Conservation (phyloP, 2,888 invertebrate genomes). For the Dilophus febrilis region DNA sequence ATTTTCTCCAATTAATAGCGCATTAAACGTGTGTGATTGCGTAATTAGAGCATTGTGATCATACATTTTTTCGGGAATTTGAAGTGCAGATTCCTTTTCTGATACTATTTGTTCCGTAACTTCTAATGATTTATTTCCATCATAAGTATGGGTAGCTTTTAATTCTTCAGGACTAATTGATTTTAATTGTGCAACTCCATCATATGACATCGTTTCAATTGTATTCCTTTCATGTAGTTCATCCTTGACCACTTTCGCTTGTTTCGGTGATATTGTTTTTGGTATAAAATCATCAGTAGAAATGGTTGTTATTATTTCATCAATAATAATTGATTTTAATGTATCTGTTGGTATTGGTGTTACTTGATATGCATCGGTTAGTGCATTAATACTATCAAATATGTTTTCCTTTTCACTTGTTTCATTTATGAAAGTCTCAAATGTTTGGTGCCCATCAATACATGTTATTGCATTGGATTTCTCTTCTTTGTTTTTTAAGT, state of each 20-base stretch:
- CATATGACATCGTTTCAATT: slow-evolving; percentile 25
- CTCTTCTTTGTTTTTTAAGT: slow-evolving; percentile 29
- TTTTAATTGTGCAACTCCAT: slow-evolving; percentile 15
- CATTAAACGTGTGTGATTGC: slow-evolving; percentile 13
- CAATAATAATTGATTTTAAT: slow-evolving; percentile 29
- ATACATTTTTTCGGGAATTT: slow-evolving; percentile 25
- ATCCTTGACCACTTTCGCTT: slow-evolving; percentile 21
- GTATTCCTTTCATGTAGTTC: slow-evolving; percentile 24
- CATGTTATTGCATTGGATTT: slow-evolving; percentile 36
- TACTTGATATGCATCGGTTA: slow-evolving; percentile 24
- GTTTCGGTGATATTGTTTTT: slow-evolving; percentile 14
- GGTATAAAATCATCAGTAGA: slow-evolving; percentile 28
- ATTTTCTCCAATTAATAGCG: slow-evolving; percentile 18
- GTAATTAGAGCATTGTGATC: slow-evolving; percentile 22
- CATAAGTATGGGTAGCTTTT: slow-evolving; percentile 18
- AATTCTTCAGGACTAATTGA: slow-evolving; percentile 17
- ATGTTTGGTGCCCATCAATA: slow-evolving; percentile 35
- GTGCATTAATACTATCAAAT: slow-evolving; percentile 16
- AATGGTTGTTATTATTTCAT: slow-evolving; percentile 30
- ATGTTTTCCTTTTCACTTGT: slow-evolving; percentile 31
- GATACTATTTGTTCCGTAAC: slow-evolving; percentile 30
- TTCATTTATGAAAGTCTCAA: slow-evolving; percentile 31
- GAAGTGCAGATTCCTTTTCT: slow-evolving; percentile 32
- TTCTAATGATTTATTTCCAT: slow-evolving; percentile 30
- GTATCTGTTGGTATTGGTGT: slow-evolving; percentile 21